Evolutionary conservation across 2,888 invertebrate genomes (phyloP).

Genomic region (Drosophila helvetica): DNA sequence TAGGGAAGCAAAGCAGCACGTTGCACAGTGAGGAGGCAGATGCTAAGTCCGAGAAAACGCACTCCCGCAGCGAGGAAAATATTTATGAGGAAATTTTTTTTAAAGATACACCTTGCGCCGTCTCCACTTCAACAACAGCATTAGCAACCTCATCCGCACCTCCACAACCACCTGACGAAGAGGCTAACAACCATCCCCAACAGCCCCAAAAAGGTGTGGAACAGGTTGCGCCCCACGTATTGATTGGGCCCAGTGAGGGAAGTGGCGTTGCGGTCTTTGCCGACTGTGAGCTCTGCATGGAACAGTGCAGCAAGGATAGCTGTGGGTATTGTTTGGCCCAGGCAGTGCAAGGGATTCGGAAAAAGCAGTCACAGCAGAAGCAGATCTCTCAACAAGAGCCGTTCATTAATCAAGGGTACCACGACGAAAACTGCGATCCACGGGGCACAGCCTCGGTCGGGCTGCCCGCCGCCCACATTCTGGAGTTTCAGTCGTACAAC

Average conservation of each 20-base stretch:
- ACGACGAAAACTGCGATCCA: constrained; percentile 11
- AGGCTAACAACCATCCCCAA: constrained; percentile 42
- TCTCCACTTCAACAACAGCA: constrained; percentile 33
- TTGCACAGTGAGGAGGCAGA: not conserved
- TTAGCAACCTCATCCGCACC: constrained; percentile 1
- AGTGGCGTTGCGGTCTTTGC: constrained; percentile 56
- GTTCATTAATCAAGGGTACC: constrained; percentile 2
- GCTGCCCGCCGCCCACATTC: constrained; percentile 78
- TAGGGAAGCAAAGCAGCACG: constrained; percentile 75
- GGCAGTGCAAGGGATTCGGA: constrained; percentile 10
- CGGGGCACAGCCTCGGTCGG: not conserved
- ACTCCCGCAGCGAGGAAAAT: constrained; percentile 83
- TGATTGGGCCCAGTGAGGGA: constrained; percentile 19
- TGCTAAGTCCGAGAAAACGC: constrained; percentile 61
- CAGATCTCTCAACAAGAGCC: constrained; percentile 11
- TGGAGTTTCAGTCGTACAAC: constrained; percentile 84
- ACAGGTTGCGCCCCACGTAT: constrained; percentile 8
- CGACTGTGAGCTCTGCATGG: constrained; percentile 83
- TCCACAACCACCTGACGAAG: constrained; percentile 44
- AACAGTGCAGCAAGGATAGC: constrained; percentile 82
- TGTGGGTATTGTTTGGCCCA: constrained; percentile 80
- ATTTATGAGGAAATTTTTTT: constrained; percentile 84
- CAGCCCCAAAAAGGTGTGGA: constrained; percentile 42
- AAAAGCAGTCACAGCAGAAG: constrained; percentile 36
- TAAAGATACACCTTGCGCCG: constrained; percentile 72